A percentile compares a stretch with the other conserved stretches of the same genome.
phyloP scores from a whole-genome alignment of 2,888 invertebrate species.

The Blomia tropicalis region DNA sequence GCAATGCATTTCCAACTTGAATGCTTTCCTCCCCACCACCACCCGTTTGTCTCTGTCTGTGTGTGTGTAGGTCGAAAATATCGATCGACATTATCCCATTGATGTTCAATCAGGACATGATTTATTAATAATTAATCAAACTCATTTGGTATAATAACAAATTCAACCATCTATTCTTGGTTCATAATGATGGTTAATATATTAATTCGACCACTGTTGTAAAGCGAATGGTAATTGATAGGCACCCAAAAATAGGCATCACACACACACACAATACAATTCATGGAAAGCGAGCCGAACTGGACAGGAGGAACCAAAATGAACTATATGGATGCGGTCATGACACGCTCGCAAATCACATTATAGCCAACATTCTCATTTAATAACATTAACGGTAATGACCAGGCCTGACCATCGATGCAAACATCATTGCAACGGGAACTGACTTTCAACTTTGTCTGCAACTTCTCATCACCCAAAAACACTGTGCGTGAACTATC shows the following conservation, averaged over 20 bases:
- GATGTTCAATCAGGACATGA: constrained; percentile 1
- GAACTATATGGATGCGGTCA: background rate
- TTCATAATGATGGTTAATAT: constrained; percentile 5
- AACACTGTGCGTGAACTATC: too few relatives aligned
- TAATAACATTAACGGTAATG: constrained; percentile 12
- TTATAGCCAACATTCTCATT: constrained; percentile 1
- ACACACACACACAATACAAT: background rate
- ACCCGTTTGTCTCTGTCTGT: too few relatives aligned
- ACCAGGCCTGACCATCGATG: too few relatives aligned
- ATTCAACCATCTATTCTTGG: constrained; percentile 1
- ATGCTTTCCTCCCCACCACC: too few relatives aligned
- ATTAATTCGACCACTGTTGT: background rate
- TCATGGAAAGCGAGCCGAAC: too few relatives aligned
- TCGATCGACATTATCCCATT: background rate
- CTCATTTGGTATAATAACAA: constrained; percentile 9
- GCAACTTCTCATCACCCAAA: too few relatives aligned
- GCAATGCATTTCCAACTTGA: background rate
- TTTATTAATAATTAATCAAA: constrained; percentile 2
- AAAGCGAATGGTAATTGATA: constrained; percentile 1
- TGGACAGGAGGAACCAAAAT: too few relatives aligned
- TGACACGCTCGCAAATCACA: constrained; percentile 9
- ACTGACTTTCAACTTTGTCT: background rate
- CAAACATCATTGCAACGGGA: background rate
- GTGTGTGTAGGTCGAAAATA: too few relatives aligned
- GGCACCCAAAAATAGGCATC: background rate